phyloP scores from a whole-genome alignment of 2,113 vertebrate genomes.

The Meleagris gallopavo region DNA sequence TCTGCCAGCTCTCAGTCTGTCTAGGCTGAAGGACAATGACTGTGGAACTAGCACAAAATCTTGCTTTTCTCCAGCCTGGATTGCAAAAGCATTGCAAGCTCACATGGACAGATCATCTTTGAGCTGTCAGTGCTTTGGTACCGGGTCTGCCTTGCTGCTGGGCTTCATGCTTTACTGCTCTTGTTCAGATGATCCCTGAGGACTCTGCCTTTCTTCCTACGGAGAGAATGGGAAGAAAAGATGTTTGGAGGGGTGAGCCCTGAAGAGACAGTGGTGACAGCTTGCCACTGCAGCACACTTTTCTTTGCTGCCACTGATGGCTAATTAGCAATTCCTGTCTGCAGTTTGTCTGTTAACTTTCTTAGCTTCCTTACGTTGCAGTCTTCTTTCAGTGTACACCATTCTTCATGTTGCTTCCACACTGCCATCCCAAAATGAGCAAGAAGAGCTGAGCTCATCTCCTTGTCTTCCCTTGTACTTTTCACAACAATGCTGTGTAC shows the following conservation, averaged over 20 bases:
- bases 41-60: background rate
- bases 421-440: background rate
- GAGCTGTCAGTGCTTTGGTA: background rate
- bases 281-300: background rate
- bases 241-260: background rate
- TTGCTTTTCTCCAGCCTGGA: background rate
- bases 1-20: background rate
- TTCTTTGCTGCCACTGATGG: background rate
- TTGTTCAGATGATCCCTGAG: background rate
- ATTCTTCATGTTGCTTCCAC: background rate
- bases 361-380: background rate
- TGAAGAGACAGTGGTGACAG: background rate
- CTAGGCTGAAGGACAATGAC: background rate
- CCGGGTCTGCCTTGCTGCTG: background rate
- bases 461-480: background rate
- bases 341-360: background rate
- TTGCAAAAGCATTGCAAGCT: background rate
- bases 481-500: background rate
- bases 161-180: background rate
- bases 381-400: background rate
- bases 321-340: background rate
- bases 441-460: background rate
- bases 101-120: rapidly evolving
- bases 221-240: background rate
- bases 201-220: background rate